Evolutionary conservation across 2,888 invertebrate genomes (phyloP), one percentile per base, ranked within the genome.

Genomic region (Pteria penguin): DNA sequence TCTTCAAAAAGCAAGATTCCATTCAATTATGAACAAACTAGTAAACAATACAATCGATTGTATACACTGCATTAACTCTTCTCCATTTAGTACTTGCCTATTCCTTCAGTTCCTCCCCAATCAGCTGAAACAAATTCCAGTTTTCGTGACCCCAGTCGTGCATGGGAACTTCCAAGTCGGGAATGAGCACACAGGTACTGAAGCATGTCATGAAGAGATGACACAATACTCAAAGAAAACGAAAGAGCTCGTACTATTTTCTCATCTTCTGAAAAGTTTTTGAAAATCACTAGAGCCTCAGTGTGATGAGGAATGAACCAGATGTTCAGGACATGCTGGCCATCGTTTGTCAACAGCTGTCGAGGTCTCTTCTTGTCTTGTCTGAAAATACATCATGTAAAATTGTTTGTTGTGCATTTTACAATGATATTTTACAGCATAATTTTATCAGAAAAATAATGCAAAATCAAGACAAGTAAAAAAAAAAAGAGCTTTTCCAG

Each of bases 281-380:
- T 91, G 84, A 88, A 92, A 86, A 91, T 87, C 63, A 88, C 82
- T 63, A 92, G 82, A 4, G 90, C 79, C 78, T 92, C 91, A 0
- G 88, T 84, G 81, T 88, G 85, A 80, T 92, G 91, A 0, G 92
- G 92, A 29, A 92, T 87, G 75, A 91, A 92, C 92, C 92, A 92
- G 31, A 92, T 82, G 82, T 92, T 92, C 61, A 91, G 81, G 5
- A 92, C 86, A 62, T 88, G 81, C 27, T 84, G 79, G 1, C 92
- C 92, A 63, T 90, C 87, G 2, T 84, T 82, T 3, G 91, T 89
- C 32, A 92, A 74, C 8, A 92, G 79, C 8, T 89, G 85, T 2
- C 91, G 75, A 22, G 91, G 90, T 26, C 91, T 82, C 65, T 87
- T 88, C 76, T 88, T 87, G 73, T 76, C 72, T 90, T 90, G 82